Evolutionary conservation across 2,113 vertebrate species (phyloP), one percentile per base, ranked within the genome.

Genomic region (Cyphomyrus plagiostoma): DNA sequence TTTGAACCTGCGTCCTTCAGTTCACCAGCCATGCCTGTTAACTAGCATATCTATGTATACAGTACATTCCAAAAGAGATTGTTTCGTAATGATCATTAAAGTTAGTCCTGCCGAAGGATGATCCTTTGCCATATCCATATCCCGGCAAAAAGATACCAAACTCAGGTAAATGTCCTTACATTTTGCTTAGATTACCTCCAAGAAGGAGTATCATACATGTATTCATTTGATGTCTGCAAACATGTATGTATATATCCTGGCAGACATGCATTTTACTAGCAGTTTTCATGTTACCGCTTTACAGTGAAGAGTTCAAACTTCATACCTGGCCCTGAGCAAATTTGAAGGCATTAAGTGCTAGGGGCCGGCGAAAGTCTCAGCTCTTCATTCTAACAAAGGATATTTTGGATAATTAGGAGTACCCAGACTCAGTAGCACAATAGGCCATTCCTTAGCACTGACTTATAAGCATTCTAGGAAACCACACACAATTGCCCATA

Each of bases 341-440:
- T 83, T 23, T 23, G 17, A 42, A 83, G 9, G 80, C 93, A 58
- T 88, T 91, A 88, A 89, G 66, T 49, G 74, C 26, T 88, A 50
- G 58, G 53, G 66, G 87, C 45, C 66, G 70, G 89, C 56, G 91
- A 90, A 91, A 85, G 88, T 52, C 45, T 92, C 89, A 91, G 89
- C 23, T 85, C 52, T 91, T 89, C 50, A 82, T 89, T 45, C 53
- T 90, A 19, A 89, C 53, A 23, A 53, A 62, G 91, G 90, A 93
- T 89, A 90, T 66, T 83, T 30, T 84, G n/a, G 90, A 58, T 89
- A 80, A 52, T 83, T 48, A 70, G 90, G 0, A 91, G 92, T 92
- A 91, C 86, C 30, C 80, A 1, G 26, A 66, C 56, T 42, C 10
- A 9, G 88, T 53, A 39, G 83, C 26, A 80, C 82, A 86, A 30